Evolutionary conservation across 2,797 vertebrate species (phyloP), one percentile per base, ranked within the genome.

Genomic region (Gambelia wislizenii): DNA sequence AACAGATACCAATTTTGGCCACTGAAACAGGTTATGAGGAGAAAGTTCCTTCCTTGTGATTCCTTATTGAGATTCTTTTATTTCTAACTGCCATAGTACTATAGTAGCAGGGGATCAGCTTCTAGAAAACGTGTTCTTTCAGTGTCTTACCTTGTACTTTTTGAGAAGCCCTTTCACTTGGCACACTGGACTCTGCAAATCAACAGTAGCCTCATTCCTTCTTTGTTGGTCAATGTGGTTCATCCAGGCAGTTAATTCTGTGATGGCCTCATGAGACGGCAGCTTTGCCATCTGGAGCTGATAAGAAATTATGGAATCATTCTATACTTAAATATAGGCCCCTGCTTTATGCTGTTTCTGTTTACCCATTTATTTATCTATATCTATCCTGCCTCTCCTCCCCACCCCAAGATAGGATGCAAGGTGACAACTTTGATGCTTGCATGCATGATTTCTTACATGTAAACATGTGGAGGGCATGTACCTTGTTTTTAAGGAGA

Each of bases 231-330:
- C 97, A 52, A 97, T 96, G 0, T 42, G 87, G n/a, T 89, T 84
- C 88, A 99, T 96, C 98, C 97, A 98, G 90, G 70, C 85, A 88
- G 97, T 97, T 88, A 98, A 93, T 90, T 98, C 97, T 33, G 92
- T 91, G 95, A 99, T 98, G 72, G 98, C 98, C 91, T 92, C 96
- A 91, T 98, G 97, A 6, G 98, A 98, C 10, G 95, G 96, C 91
- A 98, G 47, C 64, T 94, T 96, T 94, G 98, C 96, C 97, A 98
- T 95, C 96, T 98, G 97, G 89, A 96, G 96, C 99, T 99, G 95
- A 84, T 20, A 67, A 69, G 67, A 90, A 94, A 95, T 85, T 86
- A 96, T 85, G 92, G 83, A 93, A 94, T 89, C 79, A 96, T 91
- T 87, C 88, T 82, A 87, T 93, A 93, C 93, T 95, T 92, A 95